Conservation (phyloP, 2,113 vertebrate genomes). For the Scomber colias region DNA sequence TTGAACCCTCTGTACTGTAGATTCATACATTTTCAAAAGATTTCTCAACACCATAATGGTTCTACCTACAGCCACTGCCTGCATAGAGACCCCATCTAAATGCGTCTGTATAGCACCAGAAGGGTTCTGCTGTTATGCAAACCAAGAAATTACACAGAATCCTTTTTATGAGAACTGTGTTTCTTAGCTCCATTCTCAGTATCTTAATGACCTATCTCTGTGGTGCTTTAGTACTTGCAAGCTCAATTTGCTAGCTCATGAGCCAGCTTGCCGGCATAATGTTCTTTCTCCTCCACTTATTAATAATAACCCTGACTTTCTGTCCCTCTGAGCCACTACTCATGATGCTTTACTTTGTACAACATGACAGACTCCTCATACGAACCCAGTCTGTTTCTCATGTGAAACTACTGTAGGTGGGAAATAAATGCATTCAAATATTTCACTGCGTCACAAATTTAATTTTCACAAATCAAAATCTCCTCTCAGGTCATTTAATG, state of each 20-base stretch:
- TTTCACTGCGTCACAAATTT: background rate
- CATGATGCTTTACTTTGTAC: constrained; percentile 65
- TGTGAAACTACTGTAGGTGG: background rate
- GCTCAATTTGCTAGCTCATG: constrained; percentile 80
- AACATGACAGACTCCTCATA: constrained; percentile 61
- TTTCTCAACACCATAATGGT: background rate
- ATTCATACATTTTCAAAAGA: constrained; percentile 19
- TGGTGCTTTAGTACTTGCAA: constrained; percentile 69
- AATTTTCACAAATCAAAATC: background rate
- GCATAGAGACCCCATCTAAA: background rate
- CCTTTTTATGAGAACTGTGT: constrained; percentile 21
- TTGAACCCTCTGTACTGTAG: constrained; percentile 8
- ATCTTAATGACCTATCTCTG: constrained; percentile 75
- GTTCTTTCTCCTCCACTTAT: constrained; percentile 76
- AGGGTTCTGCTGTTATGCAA: constrained; percentile 13
- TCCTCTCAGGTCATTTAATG: background rate
- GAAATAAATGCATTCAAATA: constrained; percentile 33
- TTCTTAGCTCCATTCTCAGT: constrained; percentile 54
- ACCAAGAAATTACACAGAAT: constrained; percentile 9
- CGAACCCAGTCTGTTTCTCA: constrained; percentile 30
- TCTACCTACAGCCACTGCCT: constrained; percentile 8
- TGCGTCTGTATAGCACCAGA: background rate
- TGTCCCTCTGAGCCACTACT: constrained; percentile 62
- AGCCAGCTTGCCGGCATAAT: constrained; percentile 75
- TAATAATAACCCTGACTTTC: constrained; percentile 72